phyloP scores from a whole-genome alignment of 1,140 invertebrate genomes.

The Apis cerana region DNA sequence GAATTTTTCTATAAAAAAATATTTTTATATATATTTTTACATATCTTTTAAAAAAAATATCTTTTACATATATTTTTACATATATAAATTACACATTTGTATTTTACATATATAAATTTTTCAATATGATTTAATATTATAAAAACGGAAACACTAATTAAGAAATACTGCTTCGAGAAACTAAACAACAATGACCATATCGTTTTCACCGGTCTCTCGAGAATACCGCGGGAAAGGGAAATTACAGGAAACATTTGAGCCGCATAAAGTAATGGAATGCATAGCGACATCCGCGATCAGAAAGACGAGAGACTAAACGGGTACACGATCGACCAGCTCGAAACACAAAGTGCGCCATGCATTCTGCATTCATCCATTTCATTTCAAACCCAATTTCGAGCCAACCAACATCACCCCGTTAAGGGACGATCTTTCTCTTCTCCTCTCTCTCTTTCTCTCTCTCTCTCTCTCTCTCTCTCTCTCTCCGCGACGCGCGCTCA shows the following conservation, averaged over 20 bases:
- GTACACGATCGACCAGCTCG: background rate
- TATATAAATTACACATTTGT: too few relatives aligned
- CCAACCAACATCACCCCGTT: slow-evolving; percentile 4
- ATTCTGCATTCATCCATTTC: slow-evolving; percentile 47
- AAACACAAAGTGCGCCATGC: slow-evolving; percentile 35
- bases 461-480: too few relatives aligned
- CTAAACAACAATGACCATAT: slow-evolving; percentile 24
- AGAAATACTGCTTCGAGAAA: background rate
- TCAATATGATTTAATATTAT: too few relatives aligned
- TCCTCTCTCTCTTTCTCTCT: background rate
- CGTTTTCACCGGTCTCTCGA: background rate
- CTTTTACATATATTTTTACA: too few relatives aligned
- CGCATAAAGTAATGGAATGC: slow-evolving; percentile 20
- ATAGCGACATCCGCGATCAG: slow-evolving; percentile 14
- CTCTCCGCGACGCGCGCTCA: background rate
- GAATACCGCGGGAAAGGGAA: background rate
- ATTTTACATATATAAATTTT: too few relatives aligned
- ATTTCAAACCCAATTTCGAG: slow-evolving; percentile 57
- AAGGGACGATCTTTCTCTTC: too few relatives aligned
- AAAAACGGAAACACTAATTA: background rate
- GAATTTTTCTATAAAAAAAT: too few relatives aligned
- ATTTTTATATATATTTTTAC: too few relatives aligned
- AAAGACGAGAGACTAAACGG: slow-evolving; percentile 6
- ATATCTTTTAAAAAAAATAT: too few relatives aligned
- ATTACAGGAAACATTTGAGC: slow-evolving; percentile 23